Conservation (phyloP, 2,113 vertebrate species). For the Pituophis catenifer region DNA sequence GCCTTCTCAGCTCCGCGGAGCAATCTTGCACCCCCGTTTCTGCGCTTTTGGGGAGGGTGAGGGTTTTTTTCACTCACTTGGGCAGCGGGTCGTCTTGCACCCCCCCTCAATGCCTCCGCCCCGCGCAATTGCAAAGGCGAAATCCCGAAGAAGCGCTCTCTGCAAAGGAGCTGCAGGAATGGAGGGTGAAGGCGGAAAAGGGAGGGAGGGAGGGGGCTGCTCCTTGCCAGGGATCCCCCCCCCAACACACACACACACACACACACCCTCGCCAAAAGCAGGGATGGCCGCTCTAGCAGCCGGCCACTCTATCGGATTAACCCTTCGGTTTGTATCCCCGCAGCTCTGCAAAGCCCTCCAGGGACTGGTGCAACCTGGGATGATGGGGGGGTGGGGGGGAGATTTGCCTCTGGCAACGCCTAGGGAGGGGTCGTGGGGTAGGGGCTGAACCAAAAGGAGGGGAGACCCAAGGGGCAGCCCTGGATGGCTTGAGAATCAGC, state of each 20-base stretch:
- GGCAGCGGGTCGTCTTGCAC: neutral
- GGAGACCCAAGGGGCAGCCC: neutral
- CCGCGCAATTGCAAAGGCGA: neutral
- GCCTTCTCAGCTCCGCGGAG: neutral
- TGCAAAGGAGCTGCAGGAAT: conserved; percentile 2
- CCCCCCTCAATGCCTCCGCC: neutral
- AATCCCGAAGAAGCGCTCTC: neutral
- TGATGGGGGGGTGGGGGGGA: no score
- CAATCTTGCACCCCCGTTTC: neutral
- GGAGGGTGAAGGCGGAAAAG: conserved; percentile 8
- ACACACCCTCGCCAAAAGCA: neutral
- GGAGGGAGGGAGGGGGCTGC: neutral
- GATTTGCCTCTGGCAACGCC: neutral
- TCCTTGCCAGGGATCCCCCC: neutral
- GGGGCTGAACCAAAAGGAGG: neutral
- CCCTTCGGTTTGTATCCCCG: neutral
- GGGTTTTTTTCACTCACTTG: neutral
- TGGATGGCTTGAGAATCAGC: no score
- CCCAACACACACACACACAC: neutral
- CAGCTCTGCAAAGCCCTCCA: neutral
- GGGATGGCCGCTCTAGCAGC: neutral
- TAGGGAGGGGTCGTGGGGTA: neutral
- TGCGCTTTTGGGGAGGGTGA: neutral
- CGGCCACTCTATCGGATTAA: conserved; percentile 2
- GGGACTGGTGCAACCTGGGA: no score